A percentile compares a stretch with the other conserved stretches of the same genome.
These are phyloP conservation scores for Murina feae DNA, from an alignment of 2,113 vertebrate genomes.

Conservation along the genomic window DNA sequence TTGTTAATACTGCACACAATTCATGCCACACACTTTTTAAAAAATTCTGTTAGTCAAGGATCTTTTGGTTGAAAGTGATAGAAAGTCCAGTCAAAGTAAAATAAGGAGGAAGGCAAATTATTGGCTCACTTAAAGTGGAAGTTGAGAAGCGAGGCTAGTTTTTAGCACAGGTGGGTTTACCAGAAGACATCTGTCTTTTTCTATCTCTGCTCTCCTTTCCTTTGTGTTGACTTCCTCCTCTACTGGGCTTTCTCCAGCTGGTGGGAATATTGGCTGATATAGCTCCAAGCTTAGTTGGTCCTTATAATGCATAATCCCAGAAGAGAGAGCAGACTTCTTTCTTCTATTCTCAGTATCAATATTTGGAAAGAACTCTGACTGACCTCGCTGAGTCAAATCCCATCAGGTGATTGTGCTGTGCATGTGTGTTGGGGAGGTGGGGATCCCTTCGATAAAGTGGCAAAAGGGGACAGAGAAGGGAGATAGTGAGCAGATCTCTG, in stretches of 20 bases:
- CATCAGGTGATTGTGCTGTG: neutral
- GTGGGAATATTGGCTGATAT: neutral
- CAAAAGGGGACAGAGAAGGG: neutral
- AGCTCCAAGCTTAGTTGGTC: neutral
- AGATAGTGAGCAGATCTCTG: neutral
- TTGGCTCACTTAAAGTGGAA: neutral
- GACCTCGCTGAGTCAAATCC: neutral
- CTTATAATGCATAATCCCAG: fast-evolving
- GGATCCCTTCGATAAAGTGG: neutral
- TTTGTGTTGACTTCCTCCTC: neutral
- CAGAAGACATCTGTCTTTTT: neutral
- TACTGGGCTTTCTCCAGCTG: neutral
- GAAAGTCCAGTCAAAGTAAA: slow-evolving; percentile 21
- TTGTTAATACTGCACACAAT: neutral
- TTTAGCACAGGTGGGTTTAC: neutral
- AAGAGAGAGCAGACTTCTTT: neutral
- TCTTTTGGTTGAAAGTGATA: neutral
- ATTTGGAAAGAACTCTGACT: neutral
- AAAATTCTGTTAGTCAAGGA: neutral
- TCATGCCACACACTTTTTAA: neutral
- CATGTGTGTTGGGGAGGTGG: neutral
- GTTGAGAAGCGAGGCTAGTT: neutral
- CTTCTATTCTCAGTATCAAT: neutral
- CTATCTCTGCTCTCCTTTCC: neutral
- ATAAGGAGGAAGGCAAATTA: neutral